Evolutionary conservation across 2,888 invertebrate genomes (phyloP).

Genomic region (Hemicrepidius hirtus): DNA sequence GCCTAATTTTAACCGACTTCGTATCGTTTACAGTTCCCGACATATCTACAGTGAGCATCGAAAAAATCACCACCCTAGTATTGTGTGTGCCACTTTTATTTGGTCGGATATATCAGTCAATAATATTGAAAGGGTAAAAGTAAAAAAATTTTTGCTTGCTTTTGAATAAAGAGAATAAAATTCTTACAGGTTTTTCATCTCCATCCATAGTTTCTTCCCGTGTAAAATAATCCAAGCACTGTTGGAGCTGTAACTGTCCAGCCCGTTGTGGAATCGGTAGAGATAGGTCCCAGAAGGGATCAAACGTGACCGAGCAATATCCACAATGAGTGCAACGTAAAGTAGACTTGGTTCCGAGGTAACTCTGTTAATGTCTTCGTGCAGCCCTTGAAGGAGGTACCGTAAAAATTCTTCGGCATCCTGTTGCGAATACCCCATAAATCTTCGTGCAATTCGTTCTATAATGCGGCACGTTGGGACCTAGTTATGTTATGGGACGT

Average conservation of each 20-base stretch:
- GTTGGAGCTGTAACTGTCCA: slow-evolving; percentile 85
- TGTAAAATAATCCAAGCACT: slow-evolving; percentile 93
- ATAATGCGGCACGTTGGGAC: slow-evolving; percentile 54
- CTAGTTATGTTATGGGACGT: no score
- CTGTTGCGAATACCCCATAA: slow-evolving; percentile 95
- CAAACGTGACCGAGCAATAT: slow-evolving; percentile 93
- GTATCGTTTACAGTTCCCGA: no score
- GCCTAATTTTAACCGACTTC: no score
- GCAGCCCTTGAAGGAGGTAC: slow-evolving; percentile 91
- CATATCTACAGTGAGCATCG: no score
- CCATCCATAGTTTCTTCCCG: slow-evolving; percentile 93
- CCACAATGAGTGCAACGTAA: slow-evolving; percentile 91
- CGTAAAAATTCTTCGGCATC: slow-evolving; percentile 94
- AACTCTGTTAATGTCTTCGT: slow-evolving; percentile 91
- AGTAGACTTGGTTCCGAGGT: slow-evolving; percentile 86
- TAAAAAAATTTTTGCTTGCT: no score
- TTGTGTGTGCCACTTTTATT: no score
- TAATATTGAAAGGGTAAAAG: no score
- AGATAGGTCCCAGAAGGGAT: slow-evolving; percentile 97
- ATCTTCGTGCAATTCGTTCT: slow-evolving; percentile 92
- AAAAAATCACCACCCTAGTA: no score
- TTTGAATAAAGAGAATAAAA: background rate
- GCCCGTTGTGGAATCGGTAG: slow-evolving; percentile 88
- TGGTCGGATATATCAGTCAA: no score
- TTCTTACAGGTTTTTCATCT: slow-evolving; percentile 87